These are phyloP conservation scores for Phaetusa simplex DNA, from an alignment of 2,113 vertebrate species.

Conservation along the genomic window DNA sequence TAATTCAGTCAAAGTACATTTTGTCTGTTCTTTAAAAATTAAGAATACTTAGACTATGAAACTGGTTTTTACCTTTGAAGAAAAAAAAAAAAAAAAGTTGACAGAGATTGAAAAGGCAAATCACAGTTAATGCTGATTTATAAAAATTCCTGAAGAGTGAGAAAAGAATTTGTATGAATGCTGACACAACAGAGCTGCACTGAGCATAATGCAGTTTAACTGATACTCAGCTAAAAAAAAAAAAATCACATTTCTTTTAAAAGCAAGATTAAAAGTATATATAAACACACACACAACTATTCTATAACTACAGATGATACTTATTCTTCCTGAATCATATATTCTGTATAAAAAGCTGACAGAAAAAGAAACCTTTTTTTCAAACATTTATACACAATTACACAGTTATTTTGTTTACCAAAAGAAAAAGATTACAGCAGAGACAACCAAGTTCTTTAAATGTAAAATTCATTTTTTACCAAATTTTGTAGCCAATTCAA, in stretches of 20 bases:
- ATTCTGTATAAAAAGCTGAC: background rate
- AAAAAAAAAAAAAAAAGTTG: background rate
- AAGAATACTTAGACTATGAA: background rate
- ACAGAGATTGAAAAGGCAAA: background rate
- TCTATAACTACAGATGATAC: background rate
- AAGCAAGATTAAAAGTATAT: background rate
- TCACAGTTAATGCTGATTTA: background rate
- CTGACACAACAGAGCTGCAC: background rate
- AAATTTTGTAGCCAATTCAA: background rate
- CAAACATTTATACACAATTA: background rate
- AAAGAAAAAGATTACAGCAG: background rate
- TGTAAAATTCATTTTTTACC: background rate
- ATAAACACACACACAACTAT: background rate
- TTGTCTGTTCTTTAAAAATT: background rate
- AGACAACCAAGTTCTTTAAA: background rate
- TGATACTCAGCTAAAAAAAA: constrained; percentile 4
- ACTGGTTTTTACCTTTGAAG: background rate
- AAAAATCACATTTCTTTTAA: background rate
- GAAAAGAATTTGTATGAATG: background rate
- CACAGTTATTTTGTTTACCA: background rate
- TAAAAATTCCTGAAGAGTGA: background rate
- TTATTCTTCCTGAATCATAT: background rate
- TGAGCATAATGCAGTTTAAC: background rate
- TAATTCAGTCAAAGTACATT: background rate
- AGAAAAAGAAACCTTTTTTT: background rate